Base-by-base conservation (phyloP, 2,888 invertebrate species). In the Drosophila anomalata region DNA sequence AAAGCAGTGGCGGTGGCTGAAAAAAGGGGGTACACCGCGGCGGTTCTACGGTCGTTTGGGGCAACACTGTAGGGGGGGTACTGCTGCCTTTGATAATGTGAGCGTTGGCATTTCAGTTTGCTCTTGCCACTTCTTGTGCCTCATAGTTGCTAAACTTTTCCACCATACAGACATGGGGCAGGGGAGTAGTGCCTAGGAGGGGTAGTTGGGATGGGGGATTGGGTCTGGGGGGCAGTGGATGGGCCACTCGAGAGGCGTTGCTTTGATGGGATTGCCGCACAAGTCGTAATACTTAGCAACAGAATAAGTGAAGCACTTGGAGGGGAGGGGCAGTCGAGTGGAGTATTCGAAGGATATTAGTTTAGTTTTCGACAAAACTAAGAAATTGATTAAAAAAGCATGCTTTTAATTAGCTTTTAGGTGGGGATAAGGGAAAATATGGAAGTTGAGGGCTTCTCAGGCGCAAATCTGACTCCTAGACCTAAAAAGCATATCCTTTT, bases 241-340 rank as follows among this genome's bases (percentile, higher is more conserved):
- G 78, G 62, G 69, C 65, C 80, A 86, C 87, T 78, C 48, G 84
- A 78, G 80, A 54, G 54, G 76, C 78, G 58, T 86, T 76, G 68
- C 83, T 83, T 86, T 80, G 80, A 86, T 86, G 75, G 56, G 56
- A 66, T 59, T 59, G 61, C 59, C 48, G 67, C 41, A 3, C 67
- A 39, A 24, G 54, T 67, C 65, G 65, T 65, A 68, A 66, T 68
- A 57, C 57, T 68, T 36, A 47, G 56, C 54, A 46, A 39, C 67
- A 17, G 46, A 46, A 29, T 46, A 29, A 61, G 61, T 61, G 54
- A 51, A 51, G 24, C 26, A 44, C 22, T 44, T 44, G 17, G 29
- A 6, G 6, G 26, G 26, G 7, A 7, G 48, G n/a, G 12, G 20
- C 1, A 14, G 39, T 14, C 4, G 39, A n/a, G 7, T 3, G 20